Percentiles rank a stretch among this genome's conserved stretches.
Evolutionary conservation across 2,113 vertebrate genomes (phyloP).

Genomic region (Stegostoma tigrinum): DNA sequence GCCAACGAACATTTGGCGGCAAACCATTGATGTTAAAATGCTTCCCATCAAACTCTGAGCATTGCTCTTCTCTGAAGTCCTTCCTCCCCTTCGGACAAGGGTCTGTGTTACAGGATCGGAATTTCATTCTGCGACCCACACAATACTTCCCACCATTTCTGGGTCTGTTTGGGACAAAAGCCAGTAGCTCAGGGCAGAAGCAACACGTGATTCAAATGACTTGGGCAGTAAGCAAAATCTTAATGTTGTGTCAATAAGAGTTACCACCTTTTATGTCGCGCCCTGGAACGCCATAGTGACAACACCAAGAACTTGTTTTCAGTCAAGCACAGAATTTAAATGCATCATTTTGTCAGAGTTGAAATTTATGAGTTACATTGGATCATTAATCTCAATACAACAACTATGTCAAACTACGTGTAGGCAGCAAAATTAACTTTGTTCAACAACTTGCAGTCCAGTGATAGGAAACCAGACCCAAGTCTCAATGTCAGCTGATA

Average conservation of each 20-base stretch:
- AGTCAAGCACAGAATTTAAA: background rate
- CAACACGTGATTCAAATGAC: background rate
- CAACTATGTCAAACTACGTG: background rate
- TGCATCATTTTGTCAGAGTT: background rate
- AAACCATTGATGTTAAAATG: constrained; percentile 95
- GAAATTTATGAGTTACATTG: background rate
- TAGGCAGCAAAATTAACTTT: background rate
- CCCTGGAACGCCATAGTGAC: background rate
- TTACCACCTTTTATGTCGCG: background rate
- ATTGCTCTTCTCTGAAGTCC: constrained; percentile 90
- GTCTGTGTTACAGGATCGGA: constrained; percentile 90
- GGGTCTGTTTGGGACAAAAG: constrained; percentile 59
- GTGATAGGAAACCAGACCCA: background rate
- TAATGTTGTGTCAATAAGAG: background rate
- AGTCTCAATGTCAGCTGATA: background rate
- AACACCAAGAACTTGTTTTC: background rate
- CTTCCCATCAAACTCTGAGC: constrained; percentile 84
- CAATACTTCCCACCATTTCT: constrained; percentile 87
- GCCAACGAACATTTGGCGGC: constrained; percentile 79
- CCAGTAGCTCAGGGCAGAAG: no score
- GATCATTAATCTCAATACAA: background rate
- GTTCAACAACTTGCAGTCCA: background rate
- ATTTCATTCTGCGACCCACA: constrained; percentile 91
- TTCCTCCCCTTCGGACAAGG: constrained; percentile 76
- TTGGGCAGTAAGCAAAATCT: background rate